phyloP scores from a whole-genome alignment of 2,888 invertebrate species.

The Eucriotettix oculatus region DNA sequence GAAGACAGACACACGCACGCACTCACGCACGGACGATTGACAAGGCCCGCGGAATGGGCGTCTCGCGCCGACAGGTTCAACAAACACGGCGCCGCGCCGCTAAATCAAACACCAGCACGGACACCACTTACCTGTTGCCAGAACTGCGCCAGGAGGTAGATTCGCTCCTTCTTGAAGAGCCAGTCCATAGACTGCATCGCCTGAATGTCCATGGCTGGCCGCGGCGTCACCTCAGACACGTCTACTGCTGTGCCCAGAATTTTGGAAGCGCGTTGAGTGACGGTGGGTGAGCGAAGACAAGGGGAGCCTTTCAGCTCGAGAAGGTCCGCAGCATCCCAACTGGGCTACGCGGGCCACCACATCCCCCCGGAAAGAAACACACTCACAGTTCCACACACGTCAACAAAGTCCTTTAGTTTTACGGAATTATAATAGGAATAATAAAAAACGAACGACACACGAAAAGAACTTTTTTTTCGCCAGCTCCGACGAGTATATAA shows the following conservation, averaged over 20 bases:
- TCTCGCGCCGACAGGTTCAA: background rate
- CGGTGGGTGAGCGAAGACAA: background rate
- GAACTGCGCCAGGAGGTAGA: slow-evolving; percentile 85
- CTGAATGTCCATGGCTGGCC: slow-evolving; percentile 64
- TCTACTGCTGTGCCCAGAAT: background rate
- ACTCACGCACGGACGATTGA: too few species aligned
- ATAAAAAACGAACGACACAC: too few species aligned
- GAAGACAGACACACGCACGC: too few species aligned
- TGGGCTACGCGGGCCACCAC: background rate
- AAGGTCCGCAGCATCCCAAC: slow-evolving; percentile 16
- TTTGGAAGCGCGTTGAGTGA: background rate
- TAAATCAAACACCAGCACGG: background rate
- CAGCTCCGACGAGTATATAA: too few species aligned
- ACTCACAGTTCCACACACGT: background rate
- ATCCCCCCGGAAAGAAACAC: background rate
- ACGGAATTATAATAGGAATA: too few species aligned
- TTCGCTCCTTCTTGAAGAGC: slow-evolving; percentile 90
- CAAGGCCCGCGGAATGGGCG: too few species aligned
- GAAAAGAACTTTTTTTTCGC: too few species aligned
- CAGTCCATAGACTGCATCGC: slow-evolving; percentile 93
- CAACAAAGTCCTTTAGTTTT: background rate
- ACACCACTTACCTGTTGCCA: slow-evolving; percentile 77
- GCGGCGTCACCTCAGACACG: background rate
- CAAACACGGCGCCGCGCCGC: background rate
- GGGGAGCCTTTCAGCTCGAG: slow-evolving; percentile 16